Conservation (phyloP, 2,113 vertebrate species). For the Pheucticus melanocephalus region DNA sequence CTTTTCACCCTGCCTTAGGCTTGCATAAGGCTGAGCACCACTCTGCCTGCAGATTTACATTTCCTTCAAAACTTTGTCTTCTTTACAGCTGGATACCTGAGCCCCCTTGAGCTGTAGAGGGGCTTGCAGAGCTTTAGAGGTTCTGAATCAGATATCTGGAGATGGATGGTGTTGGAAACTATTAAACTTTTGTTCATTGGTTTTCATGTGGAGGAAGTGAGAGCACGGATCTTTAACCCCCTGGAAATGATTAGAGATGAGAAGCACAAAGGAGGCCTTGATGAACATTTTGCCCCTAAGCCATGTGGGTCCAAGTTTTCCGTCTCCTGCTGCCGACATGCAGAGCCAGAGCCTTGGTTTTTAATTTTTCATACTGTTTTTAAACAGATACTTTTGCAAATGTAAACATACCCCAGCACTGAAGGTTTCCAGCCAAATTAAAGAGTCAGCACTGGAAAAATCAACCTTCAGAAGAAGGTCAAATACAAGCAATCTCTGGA, state of each 20-base stretch:
- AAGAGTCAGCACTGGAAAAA: slow-evolving; percentile 48
- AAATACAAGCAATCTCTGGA: slow-evolving; percentile 34
- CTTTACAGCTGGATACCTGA: slow-evolving; percentile 3
- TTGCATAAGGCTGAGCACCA: background rate
- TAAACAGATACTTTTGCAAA: slow-evolving; percentile 66
- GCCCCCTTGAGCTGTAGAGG: background rate
- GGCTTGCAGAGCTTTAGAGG: background rate
- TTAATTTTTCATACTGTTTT: slow-evolving; percentile 65
- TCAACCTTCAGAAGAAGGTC: slow-evolving; percentile 44
- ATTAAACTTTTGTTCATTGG: background rate
- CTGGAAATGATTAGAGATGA: slow-evolving; percentile 36
- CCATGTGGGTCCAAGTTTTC: slow-evolving; percentile 27
- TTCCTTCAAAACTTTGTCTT: background rate
- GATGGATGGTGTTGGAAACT: background rate
- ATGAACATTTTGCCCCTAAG: slow-evolving; percentile 29
- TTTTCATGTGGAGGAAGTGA: slow-evolving; percentile 12
- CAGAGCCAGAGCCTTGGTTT: slow-evolving; percentile 4
- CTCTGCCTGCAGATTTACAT: background rate
- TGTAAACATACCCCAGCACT: slow-evolving; percentile 39
- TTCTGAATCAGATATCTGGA: background rate
- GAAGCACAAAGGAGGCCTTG: slow-evolving; percentile 57
- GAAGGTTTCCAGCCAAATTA: slow-evolving; percentile 57
- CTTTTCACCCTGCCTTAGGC: background rate
- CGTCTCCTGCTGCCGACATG: background rate
- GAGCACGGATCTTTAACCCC: slow-evolving; percentile 34